Evolutionary conservation across 2,888 invertebrate species (phyloP), one percentile per base, ranked within the genome.

Genomic region (Drosophila meridionalis): DNA sequence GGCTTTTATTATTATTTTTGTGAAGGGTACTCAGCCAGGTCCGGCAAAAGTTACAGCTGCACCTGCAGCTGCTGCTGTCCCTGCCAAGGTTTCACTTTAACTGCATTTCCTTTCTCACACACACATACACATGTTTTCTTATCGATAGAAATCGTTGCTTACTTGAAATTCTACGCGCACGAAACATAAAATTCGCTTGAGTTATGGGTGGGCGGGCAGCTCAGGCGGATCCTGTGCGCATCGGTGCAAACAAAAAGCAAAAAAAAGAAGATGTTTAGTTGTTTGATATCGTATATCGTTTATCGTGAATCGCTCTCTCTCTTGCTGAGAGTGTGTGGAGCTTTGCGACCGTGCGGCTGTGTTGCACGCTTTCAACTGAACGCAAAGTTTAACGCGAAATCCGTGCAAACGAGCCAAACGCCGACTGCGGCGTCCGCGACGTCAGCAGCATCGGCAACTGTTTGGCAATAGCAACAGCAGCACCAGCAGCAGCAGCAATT

Each of bases 331-430:
- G 55, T 80, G 53, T 80, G 68, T 52, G 75, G 76, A 67, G 68
- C 80, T 45, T 61, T 68, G 84, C 82, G 89, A 87, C 87, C 72
- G 77, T 85, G 88, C 87, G 85, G 73, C 83, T 85, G 86, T 89
- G 89, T 87, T 87, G 87, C 86, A 89, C 87, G 89, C 70, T 87
- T 82, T 77, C 76, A 87, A 87, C 89, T 87, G 79, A 87, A 82
- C 80, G 80, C 80, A 67, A 79, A 89, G 78, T 71, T 82, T 32
- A 81, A 78, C 86, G 88, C 83, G 73, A 89, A 87, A 87, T 82
- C 80, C 72, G 80, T 72, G 78, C 78, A 85, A 80, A 77, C 81
- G 64, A 45, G 64, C 79, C 57, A 75, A 70, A 40, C 45, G 53
- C 30, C 60, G 61, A 53, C 60, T 52, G 40, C 50, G 60, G 30